Evolutionary conservation across 2,113 vertebrate genomes (phyloP).

Genomic region (Zosterops lateralis): DNA sequence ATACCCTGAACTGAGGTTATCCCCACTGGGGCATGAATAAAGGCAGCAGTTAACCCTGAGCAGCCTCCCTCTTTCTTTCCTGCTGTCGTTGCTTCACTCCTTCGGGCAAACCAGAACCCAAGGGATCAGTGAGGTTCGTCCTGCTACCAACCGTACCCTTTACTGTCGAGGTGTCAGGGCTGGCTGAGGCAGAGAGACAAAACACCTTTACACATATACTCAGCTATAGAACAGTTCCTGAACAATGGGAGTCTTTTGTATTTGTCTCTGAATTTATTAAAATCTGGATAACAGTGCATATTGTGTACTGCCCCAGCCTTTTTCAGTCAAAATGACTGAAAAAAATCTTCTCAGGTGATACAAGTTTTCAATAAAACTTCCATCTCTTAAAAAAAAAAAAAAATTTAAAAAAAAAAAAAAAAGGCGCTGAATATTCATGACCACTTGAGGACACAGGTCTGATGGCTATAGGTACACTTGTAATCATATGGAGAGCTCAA

Average conservation of each 20-base stretch:
- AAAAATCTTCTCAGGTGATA: not conserved
- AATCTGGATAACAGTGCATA: not conserved
- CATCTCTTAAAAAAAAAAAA: not conserved
- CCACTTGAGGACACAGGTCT: not conserved
- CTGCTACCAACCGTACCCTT: too few species aligned
- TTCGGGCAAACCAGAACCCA: too few species aligned
- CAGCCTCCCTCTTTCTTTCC: too few species aligned
- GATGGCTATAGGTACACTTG: not conserved
- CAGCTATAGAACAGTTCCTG: not conserved
- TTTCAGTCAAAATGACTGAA: not conserved
- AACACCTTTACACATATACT: not conserved
- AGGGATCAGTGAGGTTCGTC: too few species aligned
- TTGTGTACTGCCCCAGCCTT: not conserved
- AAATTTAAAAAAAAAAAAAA: not conserved
- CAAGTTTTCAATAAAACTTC: not conserved
- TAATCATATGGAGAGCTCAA: conserved; percentile 5
- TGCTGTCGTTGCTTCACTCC: too few species aligned
- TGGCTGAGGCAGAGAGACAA: too few species aligned
- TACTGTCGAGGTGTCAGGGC: too few species aligned
- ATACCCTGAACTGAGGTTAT: too few species aligned
- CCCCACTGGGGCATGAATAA: too few species aligned
- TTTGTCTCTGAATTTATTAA: not conserved
- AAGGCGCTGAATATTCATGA: conserved; percentile 29
- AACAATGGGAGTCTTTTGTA: not conserved
- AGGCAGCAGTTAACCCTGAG: too few species aligned